Evolutionary conservation across 2,888 invertebrate species (phyloP).

Genomic region (Drosophila kanekoi): DNA sequence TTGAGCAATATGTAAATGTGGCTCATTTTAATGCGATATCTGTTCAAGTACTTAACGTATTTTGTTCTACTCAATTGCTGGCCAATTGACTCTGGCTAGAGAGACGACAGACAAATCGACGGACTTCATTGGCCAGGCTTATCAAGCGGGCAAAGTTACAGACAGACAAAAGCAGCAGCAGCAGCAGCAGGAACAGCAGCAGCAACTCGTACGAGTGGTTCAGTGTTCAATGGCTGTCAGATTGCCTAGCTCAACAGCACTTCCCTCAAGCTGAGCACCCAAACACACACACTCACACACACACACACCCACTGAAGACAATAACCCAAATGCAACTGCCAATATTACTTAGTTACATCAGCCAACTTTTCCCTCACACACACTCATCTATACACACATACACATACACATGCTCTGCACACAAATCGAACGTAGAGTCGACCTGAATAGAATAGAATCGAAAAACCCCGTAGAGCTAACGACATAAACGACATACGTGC

Average conservation of each 20-base stretch:
- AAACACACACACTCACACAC: conserved; percentile 7
- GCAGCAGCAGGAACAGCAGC: conserved; percentile 22
- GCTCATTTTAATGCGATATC: conserved; percentile 58
- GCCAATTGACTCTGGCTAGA: conserved; percentile 53
- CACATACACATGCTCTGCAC: conserved; percentile 14
- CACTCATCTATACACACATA: conserved; percentile 27
- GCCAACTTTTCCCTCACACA: conserved; percentile 48
- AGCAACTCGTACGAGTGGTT: conserved; percentile 38
- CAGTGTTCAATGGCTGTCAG: conserved; percentile 56
- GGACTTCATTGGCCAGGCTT: not conserved
- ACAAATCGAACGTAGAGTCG: conserved; percentile 36
- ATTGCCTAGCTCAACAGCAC: conserved; percentile 55
- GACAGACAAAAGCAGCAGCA: conserved; percentile 16
- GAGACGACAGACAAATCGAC: conserved; percentile 14
- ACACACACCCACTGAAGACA: conserved; percentile 52
- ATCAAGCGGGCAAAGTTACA: not conserved
- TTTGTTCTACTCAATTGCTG: conserved; percentile 64
- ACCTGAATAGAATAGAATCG: conserved; percentile 52
- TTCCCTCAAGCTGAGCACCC: conserved; percentile 32
- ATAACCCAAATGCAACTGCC: conserved; percentile 79
- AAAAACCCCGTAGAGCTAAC: conserved; percentile 61
- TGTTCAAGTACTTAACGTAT: conserved; percentile 54
- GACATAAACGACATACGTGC: conserved; percentile 71
- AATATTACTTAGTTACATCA: conserved; percentile 77
- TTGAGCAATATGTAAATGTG: conserved; percentile 52